Conservation (phyloP, 2,888 invertebrate genomes). For the Micropterix aruncella region DNA sequence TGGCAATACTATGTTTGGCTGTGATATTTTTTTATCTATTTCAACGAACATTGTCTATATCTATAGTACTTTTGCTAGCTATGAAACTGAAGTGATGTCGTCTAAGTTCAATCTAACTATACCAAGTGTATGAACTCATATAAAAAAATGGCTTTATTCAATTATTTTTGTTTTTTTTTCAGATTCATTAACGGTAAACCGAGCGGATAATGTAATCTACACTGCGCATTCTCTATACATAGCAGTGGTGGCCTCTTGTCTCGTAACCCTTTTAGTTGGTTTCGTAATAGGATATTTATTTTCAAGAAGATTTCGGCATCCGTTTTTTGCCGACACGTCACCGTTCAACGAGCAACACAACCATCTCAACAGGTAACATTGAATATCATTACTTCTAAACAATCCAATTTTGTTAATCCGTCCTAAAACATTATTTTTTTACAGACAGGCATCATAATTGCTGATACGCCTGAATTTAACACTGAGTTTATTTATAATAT, state of each 20-base stretch:
- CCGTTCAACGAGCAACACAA: conserved; percentile 67
- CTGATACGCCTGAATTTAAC: too few relatives aligned
- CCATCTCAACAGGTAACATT: conserved; percentile 52
- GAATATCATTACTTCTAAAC: background rate
- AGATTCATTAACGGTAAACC: conserved; percentile 37
- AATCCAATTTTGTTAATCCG: too few relatives aligned
- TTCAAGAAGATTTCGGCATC: conserved; percentile 60
- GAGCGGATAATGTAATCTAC: conserved; percentile 54
- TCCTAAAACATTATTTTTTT: too few relatives aligned
- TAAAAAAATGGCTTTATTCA: conserved; percentile 2
- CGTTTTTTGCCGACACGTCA: conserved; percentile 57
- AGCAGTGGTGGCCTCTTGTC: conserved; percentile 65
- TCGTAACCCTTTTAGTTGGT: conserved; percentile 68
- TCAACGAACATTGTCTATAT: too few relatives aligned
- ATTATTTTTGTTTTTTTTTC: conserved; percentile 12
- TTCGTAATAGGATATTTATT: conserved; percentile 76
- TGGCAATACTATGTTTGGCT: too few relatives aligned
- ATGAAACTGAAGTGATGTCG: too few relatives aligned
- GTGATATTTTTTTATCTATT: too few relatives aligned
- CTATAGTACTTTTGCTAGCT: too few relatives aligned
- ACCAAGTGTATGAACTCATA: background rate
- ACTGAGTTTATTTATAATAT: too few relatives aligned
- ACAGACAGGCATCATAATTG: too few relatives aligned
- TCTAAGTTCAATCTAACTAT: conserved; percentile 1
- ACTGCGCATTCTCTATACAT: conserved; percentile 70